Base-by-base conservation (phyloP, 2,113 vertebrate genomes). In the Sorex araneus region DNA sequence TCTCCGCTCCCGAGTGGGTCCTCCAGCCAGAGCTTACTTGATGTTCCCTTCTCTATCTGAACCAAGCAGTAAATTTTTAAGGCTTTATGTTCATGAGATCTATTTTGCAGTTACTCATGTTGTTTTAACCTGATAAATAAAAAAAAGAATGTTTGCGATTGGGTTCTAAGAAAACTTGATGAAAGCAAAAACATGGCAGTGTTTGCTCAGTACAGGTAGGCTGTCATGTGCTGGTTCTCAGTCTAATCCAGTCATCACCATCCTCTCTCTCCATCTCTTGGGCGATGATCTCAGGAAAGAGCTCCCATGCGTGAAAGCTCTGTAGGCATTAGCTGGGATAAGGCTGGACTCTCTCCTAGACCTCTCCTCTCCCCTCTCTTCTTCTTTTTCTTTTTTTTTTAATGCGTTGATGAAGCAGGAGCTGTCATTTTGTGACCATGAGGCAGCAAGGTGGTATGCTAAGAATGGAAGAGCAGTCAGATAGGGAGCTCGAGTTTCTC, bases 131-230 rank as follows among this genome's bases (percentile, higher is more conserved):
- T 28, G 90, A 90, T 18, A 50, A 23, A 34, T 19, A 75, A n/a
- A 57, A 75, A n/a, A 57, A 85, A 79, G 64, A 9, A 16, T 90
- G 15, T 18, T 6, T 30, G 9, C 81, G n/a, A 3, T 7, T 90
- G 25, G 76, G 23, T 71, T 87, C 32, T 5, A 84, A 40, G 66
- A 90, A 94, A 90, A 67, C 9, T 77, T 43, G 34, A 77, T 83
- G 69, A 73, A 84, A 27, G 64, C 1, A 34, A 25, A 78, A 36
- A 32, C 11, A 66, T 30, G 47, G 43, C 16, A 78, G 9, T 16
- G 32, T 77, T 77, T 83, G 50, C 9, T 1, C 32, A 12, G 15
- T 27, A 16, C 15, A 0, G 50, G 3, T 32, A 13, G 13, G 0
- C 34, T 40, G 7, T 57, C 23, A 2, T 86, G 83, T 75, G 47